These are phyloP conservation scores for Ovis aries DNA, from an alignment of 2,113 vertebrate genomes.

Conservation along the genomic window DNA sequence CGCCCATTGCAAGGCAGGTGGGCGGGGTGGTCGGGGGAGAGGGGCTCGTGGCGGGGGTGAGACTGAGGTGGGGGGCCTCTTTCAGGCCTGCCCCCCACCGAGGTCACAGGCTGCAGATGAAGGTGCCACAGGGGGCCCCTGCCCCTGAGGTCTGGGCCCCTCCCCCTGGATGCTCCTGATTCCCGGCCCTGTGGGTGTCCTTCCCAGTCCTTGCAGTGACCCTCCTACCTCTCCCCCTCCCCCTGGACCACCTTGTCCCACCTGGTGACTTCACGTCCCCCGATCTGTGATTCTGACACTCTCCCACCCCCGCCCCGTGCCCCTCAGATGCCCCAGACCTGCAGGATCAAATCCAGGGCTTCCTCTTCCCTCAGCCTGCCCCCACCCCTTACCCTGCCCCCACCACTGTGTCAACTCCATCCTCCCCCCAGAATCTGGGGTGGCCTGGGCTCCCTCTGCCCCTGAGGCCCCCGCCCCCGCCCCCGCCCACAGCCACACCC, in stretches of 20 bases:
- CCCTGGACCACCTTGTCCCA: accelerated
- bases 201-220: neutral
- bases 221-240: neutral
- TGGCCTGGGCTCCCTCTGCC: neutral
- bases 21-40: neutral
- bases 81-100: accelerated
- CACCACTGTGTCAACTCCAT: neutral
- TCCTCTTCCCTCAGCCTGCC: too few relatives aligned
- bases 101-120: neutral
- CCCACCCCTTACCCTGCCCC: too few relatives aligned
- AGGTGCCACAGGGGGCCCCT: accelerated
- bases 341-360: too few relatives aligned
- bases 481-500: accelerated
- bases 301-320: accelerated
- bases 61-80: accelerated
- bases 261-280: neutral
- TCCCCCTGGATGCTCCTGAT: accelerated
- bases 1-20: accelerated
- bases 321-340: neutral
- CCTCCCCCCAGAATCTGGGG: neutral
- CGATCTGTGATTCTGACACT: neutral
- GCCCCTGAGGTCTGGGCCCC: neutral
- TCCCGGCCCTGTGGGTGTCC: neutral
- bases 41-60: neutral
- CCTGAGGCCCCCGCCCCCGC: too few relatives aligned